A percentile compares a stretch with the other conserved stretches of the same genome.
These are phyloP conservation scores for Nicator chloris DNA, from an alignment of 2,113 vertebrate genomes.

Conservation along the genomic window DNA sequence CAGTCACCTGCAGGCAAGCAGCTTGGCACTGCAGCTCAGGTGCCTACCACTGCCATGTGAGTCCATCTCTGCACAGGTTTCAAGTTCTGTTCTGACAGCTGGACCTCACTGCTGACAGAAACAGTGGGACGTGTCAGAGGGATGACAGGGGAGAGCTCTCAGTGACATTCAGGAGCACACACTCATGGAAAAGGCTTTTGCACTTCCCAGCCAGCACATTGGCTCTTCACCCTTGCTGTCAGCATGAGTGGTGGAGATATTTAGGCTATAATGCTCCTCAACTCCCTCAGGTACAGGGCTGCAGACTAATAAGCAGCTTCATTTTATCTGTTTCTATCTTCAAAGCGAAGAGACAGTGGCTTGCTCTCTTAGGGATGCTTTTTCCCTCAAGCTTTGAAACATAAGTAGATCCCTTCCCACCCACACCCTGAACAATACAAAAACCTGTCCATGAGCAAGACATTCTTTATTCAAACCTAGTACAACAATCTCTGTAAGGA, in stretches of 20 bases:
- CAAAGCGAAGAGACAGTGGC: neutral
- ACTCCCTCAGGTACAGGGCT: neutral
- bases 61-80: neutral
- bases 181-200: neutral
- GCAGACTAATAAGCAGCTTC: neutral
- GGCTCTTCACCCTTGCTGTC: conserved; percentile 12
- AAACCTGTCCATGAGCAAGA: neutral
- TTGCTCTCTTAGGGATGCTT: neutral
- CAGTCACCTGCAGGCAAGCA: neutral
- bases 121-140: neutral
- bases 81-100: neutral
- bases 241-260: neutral
- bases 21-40: neutral
- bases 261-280: neutral
- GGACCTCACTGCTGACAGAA: neutral
- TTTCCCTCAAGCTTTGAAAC: neutral
- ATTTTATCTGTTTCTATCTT: neutral
- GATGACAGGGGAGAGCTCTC: neutral
- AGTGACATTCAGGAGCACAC: neutral
- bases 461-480: neutral
- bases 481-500: neutral
- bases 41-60: accelerated
- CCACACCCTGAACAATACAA: neutral
- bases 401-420: neutral
- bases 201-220: neutral